Evolutionary conservation across 1,140 invertebrate genomes (phyloP).

Genomic region (Ceratina calcarata): DNA sequence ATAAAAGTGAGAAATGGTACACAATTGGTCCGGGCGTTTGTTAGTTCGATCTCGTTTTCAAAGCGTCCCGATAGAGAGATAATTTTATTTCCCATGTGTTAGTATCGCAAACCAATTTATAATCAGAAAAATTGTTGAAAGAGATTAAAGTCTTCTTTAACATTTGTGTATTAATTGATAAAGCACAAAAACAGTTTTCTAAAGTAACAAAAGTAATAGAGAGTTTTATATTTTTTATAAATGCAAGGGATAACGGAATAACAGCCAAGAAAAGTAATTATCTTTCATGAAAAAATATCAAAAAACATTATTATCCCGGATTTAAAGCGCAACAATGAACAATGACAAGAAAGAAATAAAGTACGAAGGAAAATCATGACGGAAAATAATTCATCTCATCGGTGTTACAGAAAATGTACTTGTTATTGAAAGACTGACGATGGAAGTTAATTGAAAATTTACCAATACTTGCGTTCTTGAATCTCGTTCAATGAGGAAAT

Average conservation of each 20-base stretch:
- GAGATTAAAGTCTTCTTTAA: too few species aligned
- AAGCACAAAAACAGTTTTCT: too few species aligned
- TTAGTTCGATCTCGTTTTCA: slow-evolving; percentile 46
- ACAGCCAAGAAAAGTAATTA: not conserved
- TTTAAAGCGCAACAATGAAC: not conserved
- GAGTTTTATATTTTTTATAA: too few species aligned
- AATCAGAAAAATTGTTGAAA: too few species aligned
- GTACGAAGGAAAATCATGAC: too few species aligned
- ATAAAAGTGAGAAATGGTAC: slow-evolving; percentile 73
- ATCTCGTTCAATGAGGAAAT: not conserved
- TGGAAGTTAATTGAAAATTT: slow-evolving; percentile 4
- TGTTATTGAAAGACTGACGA: not conserved
- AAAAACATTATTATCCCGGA: not conserved
- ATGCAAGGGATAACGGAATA: too few species aligned
- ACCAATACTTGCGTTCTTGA: not conserved
- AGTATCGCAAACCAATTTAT: not conserved
- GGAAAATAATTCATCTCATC: not conserved
- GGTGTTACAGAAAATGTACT: not conserved
- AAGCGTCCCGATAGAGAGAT: slow-evolving; percentile 4
- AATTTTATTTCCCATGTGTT: not conserved
- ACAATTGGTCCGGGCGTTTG: slow-evolving; percentile 63
- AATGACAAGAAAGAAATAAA: too few species aligned
- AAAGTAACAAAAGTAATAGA: too few species aligned
- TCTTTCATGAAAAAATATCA: not conserved
- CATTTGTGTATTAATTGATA: too few species aligned